These are phyloP conservation scores for Ametastegia equiseti DNA, from an alignment of 2,888 invertebrate genomes.

Conservation along the genomic window DNA sequence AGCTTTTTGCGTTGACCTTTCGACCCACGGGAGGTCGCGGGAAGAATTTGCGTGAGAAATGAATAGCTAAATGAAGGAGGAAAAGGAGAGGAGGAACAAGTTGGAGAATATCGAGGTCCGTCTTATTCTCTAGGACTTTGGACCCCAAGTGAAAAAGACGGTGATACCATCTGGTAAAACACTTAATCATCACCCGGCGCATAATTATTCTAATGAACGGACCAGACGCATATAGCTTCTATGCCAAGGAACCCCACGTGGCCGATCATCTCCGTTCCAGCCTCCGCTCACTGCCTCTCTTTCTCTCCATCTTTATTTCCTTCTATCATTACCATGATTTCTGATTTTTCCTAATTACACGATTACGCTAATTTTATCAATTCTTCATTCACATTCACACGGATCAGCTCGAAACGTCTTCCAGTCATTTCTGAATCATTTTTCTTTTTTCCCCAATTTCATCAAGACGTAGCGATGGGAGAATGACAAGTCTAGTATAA, in stretches of 20 bases:
- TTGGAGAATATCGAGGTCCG: conserved; percentile 11
- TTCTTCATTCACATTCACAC: no score
- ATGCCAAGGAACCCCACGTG: conserved; percentile 27
- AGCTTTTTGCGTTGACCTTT: conserved; percentile 21
- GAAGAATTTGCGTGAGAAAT: conserved; percentile 39
- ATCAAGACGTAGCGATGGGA: no score
- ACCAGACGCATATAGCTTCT: conserved; percentile 56
- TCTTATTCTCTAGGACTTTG: background rate
- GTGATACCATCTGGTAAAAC: conserved; percentile 55
- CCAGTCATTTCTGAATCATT: no score
- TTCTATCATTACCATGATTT: background rate
- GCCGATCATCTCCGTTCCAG: background rate
- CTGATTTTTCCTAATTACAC: no score
- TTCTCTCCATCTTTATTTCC: background rate
- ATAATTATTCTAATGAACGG: conserved; percentile 66
- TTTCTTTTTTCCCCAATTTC: no score
- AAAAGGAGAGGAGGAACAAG: no score
- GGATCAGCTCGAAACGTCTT: no score
- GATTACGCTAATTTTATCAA: no score
- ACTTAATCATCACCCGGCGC: conserved; percentile 62
- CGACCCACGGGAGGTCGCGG: background rate
- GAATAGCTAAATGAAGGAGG: no score
- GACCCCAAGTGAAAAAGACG: conserved; percentile 25
- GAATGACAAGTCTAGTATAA: background rate
- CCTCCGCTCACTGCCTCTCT: conserved; percentile 11